Conservation (phyloP, 2,888 invertebrate genomes). For the Gnatocerus cornutus region DNA sequence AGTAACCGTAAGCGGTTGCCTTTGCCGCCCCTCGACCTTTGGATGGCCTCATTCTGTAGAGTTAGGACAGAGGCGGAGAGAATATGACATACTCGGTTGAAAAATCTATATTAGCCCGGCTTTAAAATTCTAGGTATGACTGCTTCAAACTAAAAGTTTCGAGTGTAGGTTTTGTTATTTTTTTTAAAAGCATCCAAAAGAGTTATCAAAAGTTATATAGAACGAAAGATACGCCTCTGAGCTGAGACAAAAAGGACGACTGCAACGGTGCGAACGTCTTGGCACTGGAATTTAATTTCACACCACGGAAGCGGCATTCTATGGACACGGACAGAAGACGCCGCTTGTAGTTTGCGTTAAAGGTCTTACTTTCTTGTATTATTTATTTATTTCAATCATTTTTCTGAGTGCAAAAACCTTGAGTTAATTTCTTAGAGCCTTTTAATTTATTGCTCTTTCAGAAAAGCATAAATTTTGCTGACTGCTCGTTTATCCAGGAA, state of each 20-base stretch:
- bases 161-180: too few species aligned
- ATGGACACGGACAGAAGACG: slow-evolving; percentile 51
- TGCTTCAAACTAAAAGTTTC: too few species aligned
- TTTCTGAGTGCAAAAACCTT: too few species aligned
- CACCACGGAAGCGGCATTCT: slow-evolving; percentile 62
- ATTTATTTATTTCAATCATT: not conserved
- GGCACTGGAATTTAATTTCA: slow-evolving; percentile 66
- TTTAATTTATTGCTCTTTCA: too few species aligned
- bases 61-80: slow-evolving; percentile 14
- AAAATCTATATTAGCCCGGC: too few species aligned
- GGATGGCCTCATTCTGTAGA: not conserved
- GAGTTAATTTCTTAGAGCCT: too few species aligned
- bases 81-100: not conserved
- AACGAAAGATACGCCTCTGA: not conserved
- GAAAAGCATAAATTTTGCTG: too few species aligned
- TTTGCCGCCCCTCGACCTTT: slow-evolving; percentile 49
- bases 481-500: too few species aligned
- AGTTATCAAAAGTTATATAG: too few species aligned
- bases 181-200: too few species aligned
- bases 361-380: not conserved
- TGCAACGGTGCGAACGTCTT: slow-evolving; percentile 56
- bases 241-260: slow-evolving; percentile 26
- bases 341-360: not conserved
- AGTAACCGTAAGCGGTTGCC: slow-evolving; percentile 56
- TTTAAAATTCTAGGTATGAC: too few species aligned